Conservation (phyloP, 2,113 vertebrate genomes). For the Limanda limanda region DNA sequence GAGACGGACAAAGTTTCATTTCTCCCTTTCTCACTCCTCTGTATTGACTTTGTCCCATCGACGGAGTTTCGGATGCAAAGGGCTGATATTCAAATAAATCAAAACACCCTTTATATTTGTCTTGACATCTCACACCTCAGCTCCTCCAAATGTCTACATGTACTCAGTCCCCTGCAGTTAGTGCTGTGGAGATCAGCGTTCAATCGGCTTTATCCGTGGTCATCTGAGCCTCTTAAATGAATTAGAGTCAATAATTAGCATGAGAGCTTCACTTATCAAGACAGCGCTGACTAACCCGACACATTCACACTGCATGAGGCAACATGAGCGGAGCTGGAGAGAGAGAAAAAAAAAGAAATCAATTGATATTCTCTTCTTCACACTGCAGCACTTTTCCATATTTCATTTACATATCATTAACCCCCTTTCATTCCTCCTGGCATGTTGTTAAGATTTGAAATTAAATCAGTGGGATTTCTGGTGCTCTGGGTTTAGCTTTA, state of each 20-base stretch:
- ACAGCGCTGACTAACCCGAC: conserved; percentile 30
- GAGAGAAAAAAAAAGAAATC: conserved; percentile 23
- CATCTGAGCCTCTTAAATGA: conserved; percentile 60
- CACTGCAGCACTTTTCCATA: conserved; percentile 72
- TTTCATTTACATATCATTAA: conserved; percentile 81
- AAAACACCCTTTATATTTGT: conserved; percentile 50
- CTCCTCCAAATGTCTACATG: conserved; percentile 37
- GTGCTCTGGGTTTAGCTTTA: conserved; percentile 56
- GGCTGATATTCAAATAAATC: conserved; percentile 55
- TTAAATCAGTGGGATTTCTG: conserved; percentile 59
- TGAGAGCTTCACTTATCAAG: conserved; percentile 51
- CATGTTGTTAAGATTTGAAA: conserved; percentile 66
- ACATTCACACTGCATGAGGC: conserved; percentile 33
- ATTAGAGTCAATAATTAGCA: conserved; percentile 63
- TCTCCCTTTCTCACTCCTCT: conserved; percentile 8
- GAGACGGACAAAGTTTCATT: too few relatives aligned
- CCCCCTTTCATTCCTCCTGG: conserved; percentile 71
- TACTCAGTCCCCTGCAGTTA: conserved; percentile 37
- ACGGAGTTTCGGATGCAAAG: conserved; percentile 1
- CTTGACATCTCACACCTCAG: conserved; percentile 63
- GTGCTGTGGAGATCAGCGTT: conserved; percentile 39
- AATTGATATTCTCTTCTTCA: conserved; percentile 70
- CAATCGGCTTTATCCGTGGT: conserved; percentile 50
- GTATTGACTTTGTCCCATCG: conserved; percentile 20
- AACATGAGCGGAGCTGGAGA: conserved; percentile 44